Evolutionary conservation across 2,113 vertebrate species (phyloP).

Genomic region (Embiotoca jacksoni): DNA sequence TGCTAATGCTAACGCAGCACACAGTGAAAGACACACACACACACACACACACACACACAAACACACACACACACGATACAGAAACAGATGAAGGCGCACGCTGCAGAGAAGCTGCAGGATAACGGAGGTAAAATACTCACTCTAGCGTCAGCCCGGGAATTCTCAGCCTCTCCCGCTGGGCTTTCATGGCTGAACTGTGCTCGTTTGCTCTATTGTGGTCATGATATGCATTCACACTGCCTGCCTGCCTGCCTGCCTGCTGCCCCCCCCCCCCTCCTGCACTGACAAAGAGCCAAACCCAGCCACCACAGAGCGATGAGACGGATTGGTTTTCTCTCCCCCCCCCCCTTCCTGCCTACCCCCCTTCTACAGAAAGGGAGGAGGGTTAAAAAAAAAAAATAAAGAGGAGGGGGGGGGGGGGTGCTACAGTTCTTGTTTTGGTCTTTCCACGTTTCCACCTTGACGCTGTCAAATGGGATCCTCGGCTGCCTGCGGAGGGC

Average conservation of each 20-base stretch:
- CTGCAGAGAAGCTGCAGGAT: constrained; percentile 58
- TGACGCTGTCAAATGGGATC: constrained; percentile 86
- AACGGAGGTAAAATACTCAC: constrained; percentile 95
- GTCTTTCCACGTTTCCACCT: constrained; percentile 90
- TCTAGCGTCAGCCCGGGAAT: constrained; percentile 99
- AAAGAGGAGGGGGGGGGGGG: constrained; percentile 58
- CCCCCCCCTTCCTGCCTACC: background rate
- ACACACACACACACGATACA: constrained; percentile 59
- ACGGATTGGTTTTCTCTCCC: constrained; percentile 77
- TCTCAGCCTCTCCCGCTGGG: constrained; percentile 98
- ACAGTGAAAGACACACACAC: constrained; percentile 46
- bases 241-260: constrained; percentile 83
- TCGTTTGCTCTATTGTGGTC: constrained; percentile 93
- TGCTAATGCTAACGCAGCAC: constrained; percentile 76
- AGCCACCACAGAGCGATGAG: constrained; percentile 89
- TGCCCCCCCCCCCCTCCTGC: constrained; percentile 75
- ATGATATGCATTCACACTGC: constrained; percentile 89
- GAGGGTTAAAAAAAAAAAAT: constrained; percentile 53
- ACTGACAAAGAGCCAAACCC: constrained; percentile 91
- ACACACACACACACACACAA: too few relatives aligned
- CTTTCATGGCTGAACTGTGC: constrained; percentile 95
- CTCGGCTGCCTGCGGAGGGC: constrained; percentile 81
- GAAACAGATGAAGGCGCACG: constrained; percentile 50
- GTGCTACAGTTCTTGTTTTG: constrained; percentile 83
- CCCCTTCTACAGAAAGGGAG: constrained; percentile 21